Evolutionary conservation across 2,113 vertebrate genomes (phyloP).

Genomic region (Mesembrinibis cayennensis): DNA sequence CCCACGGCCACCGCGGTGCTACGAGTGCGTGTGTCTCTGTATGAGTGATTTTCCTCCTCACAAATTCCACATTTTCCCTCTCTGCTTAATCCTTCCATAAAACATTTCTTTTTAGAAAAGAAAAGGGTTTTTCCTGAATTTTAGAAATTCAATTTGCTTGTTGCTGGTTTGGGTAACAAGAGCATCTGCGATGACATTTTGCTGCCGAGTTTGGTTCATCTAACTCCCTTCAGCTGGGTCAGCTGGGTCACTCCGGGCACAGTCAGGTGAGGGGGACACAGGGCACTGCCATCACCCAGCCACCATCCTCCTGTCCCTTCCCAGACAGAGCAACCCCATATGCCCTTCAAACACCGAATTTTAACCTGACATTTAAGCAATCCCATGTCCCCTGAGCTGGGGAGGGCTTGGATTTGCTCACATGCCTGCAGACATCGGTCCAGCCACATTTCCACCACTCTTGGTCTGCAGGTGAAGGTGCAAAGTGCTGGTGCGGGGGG

Average conservation of each 20-base stretch:
- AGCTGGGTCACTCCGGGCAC: neutral
- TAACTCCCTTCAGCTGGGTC: neutral
- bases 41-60: neutral
- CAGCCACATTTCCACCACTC: neutral
- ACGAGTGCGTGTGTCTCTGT: rapidly evolving
- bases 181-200: neutral
- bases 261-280: neutral
- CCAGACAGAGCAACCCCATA: neutral
- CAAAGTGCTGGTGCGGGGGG: neutral
- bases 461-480: neutral
- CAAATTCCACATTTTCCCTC: neutral
- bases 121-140: no score
- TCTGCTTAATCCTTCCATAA: neutral
- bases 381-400: neutral
- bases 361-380: neutral
- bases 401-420: neutral
- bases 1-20: rapidly evolving
- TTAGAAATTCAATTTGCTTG: neutral
- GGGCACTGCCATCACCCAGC: neutral
- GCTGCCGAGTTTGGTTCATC: neutral
- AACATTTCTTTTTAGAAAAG: neutral
- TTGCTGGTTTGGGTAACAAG: neutral
- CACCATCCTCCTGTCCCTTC: neutral
- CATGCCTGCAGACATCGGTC: rapidly evolving
- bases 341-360: neutral